phyloP scores from a whole-genome alignment of 2,113 vertebrate species.

The Rhea pennata region DNA sequence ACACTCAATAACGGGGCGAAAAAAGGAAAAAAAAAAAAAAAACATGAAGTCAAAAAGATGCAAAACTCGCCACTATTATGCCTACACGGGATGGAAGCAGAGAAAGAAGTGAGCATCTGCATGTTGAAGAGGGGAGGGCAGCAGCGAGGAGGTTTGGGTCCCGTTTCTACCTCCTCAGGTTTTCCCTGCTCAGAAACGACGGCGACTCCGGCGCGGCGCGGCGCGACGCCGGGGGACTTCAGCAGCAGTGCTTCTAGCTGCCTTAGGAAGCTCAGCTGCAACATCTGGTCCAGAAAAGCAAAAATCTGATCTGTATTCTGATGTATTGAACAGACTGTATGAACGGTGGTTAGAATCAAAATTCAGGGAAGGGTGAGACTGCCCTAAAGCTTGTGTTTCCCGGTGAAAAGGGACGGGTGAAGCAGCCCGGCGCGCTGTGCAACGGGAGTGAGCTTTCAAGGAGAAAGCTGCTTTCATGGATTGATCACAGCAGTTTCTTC shows the following conservation, averaged over 20 bases:
- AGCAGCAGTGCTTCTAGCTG: background rate
- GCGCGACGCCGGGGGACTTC: background rate
- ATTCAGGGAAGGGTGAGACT: background rate
- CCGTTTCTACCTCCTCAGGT: background rate
- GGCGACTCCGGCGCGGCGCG: background rate
- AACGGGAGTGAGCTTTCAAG: background rate
- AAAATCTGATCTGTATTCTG: constrained; percentile 19
- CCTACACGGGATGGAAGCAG: background rate
- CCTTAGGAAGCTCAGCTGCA: constrained; percentile 8
- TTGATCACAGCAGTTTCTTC: background rate
- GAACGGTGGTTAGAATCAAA: background rate
- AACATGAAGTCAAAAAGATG: background rate
- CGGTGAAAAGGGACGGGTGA: background rate
- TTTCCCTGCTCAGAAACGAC: background rate
- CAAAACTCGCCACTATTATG: background rate
- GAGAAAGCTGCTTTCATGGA: background rate
- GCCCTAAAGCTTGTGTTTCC: background rate
- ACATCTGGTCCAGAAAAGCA: constrained; percentile 13
- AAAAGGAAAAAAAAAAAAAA: background rate
- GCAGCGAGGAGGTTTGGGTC: background rate
- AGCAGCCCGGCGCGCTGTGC: background rate
- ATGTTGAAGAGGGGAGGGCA: background rate
- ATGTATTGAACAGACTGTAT: background rate
- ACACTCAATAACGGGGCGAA: background rate
- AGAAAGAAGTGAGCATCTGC: background rate